Conservation (phyloP, 2,888 invertebrate genomes). For the Epistrophe grossulariae region DNA sequence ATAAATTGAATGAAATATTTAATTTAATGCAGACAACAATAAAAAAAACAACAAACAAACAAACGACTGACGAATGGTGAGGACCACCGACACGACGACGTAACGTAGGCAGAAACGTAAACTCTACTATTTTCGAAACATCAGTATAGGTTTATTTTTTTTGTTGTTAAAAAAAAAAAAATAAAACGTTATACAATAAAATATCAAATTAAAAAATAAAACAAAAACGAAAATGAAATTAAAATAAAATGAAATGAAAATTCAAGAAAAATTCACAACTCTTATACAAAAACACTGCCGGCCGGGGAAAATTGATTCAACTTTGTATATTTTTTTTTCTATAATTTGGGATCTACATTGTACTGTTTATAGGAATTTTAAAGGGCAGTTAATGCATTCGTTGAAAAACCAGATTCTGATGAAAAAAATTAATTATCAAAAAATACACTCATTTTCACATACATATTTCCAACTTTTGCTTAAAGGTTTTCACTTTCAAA, state of each 20-base stretch:
- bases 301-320: constrained; percentile 45
- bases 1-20: constrained; percentile 60
- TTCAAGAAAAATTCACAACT: constrained; percentile 9
- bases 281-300: not conserved
- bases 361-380: not conserved
- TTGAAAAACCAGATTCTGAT: not conserved
- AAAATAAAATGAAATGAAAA: constrained; percentile 18
- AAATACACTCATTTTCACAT: too few species aligned
- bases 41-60: constrained; percentile 18
- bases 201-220: constrained; percentile 15
- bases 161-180: constrained; percentile 25
- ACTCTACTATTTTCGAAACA: constrained; percentile 9
- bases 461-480: too few species aligned
- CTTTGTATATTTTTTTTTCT: not conserved
- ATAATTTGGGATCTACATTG: not conserved
- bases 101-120: not conserved
- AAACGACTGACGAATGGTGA: not conserved
- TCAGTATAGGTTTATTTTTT: constrained; percentile 22
- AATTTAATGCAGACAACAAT: constrained; percentile 54
- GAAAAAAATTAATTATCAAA: too few species aligned
- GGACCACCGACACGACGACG: not conserved
- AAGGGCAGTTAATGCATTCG: not conserved
- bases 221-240: not conserved
- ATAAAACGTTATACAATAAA: not conserved
- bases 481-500: too few species aligned